Percentiles rank a stretch among this genome's conserved stretches.
Evolutionary conservation across 92 coral and sea anemone species (phyloP).

Genomic region (Actinernus sp.): DNA sequence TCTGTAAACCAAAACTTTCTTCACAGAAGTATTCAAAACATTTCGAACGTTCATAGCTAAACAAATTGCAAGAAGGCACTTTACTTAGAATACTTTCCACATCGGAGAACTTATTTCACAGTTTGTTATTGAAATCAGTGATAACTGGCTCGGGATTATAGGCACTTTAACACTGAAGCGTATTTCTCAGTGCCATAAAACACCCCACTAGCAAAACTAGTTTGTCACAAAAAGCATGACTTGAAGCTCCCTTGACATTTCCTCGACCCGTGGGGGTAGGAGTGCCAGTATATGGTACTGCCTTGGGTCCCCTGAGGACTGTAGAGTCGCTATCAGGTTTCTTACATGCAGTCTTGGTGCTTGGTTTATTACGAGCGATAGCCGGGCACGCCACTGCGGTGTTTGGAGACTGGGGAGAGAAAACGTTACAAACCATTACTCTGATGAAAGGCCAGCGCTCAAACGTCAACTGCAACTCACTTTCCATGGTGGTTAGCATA

Average conservation of each 20-base stretch:
- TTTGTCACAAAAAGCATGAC: background rate
- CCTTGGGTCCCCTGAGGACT: slow-evolving; percentile 29
- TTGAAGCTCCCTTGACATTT: slow-evolving; percentile 6
- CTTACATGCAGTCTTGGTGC: slow-evolving; percentile 74
- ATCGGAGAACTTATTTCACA: too few species aligned
- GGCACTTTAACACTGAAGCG: too few species aligned
- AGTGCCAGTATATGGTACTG: background rate
- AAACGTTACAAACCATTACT: background rate
- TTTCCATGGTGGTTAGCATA: too few species aligned
- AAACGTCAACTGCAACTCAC: too few species aligned
- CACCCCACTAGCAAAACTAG: background rate
- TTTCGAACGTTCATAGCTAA: too few species aligned
- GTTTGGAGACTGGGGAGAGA: slow-evolving; percentile 62
- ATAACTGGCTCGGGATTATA: too few species aligned
- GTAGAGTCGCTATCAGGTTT: slow-evolving; percentile 72
- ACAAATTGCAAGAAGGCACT: too few species aligned
- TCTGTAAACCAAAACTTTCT: too few species aligned
- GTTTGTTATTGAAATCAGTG: too few species aligned
- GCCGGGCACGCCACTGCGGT: slow-evolving; percentile 82
- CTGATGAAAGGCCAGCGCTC: too few species aligned
- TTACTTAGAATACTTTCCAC: too few species aligned
- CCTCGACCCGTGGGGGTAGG: slow-evolving; percentile 12
- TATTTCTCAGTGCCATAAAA: background rate
- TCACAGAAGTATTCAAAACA: too few species aligned
- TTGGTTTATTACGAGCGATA: slow-evolving; percentile 63